Evolutionary conservation across 2,888 invertebrate species (phyloP), one percentile per base, ranked within the genome.

Genomic region (Brachylomia viminalis): DNA sequence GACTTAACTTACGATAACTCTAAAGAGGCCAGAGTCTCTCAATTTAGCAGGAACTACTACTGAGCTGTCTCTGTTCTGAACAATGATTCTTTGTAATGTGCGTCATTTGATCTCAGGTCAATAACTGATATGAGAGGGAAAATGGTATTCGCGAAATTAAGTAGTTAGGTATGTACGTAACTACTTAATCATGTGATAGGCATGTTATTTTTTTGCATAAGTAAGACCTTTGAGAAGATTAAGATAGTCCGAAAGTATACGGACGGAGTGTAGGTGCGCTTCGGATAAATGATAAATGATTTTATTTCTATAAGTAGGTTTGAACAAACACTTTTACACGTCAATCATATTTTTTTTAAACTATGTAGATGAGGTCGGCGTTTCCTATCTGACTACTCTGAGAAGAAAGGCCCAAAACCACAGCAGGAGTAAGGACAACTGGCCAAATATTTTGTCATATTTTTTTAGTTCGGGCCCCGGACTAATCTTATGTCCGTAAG

Each of bases 51-150:
- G 56, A 56, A 72, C 17, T 13, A 20, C 15, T 10, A 71, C 52
- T 33, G 59, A 56, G 64, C 8, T 15, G 59, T 49, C 59, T 68
- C 72, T 83, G 80, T 83, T 72, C 33, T 23, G 11, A 1, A 65
- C 65, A 81, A 38, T 30, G 23, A 42, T 6, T 10, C 56, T 33
- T 71, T 83, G 83, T 69, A n/a, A 15, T 1, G 15, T 52, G 54
- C 67, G 67, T 72, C 68, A 81, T n/a, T 68, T 83, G 79, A 80
- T 65, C 47, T 54, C 27, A 8, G 69, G 83, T 78, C 84, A 78
- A 2, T 27, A 59, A 30, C 79, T 65, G 68, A 78, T 58, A 56
- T 59, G 30, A 38, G 58, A 73, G 30, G 45, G 15, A 42, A 45
- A 17, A 6, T 54, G 4, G 52, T 74, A 68, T 47, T 64, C 68